Evolutionary conservation across 2,113 vertebrate genomes (phyloP), one percentile per base, ranked within the genome.

Genomic region (Rhinoderma darwinii): DNA sequence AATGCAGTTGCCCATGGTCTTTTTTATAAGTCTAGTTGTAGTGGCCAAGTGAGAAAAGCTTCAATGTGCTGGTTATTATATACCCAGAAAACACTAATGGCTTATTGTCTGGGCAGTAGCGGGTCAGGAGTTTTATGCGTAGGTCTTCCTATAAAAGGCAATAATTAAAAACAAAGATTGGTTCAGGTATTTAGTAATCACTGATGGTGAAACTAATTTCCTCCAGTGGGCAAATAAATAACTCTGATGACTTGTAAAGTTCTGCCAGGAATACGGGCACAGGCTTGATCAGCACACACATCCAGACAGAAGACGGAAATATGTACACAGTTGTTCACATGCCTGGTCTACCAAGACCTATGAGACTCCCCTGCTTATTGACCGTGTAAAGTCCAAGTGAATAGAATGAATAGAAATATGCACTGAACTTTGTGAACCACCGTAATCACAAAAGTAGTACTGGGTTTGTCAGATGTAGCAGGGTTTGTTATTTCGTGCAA

Each of bases 191-290:
- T 82, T 59, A 87, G 68, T 63, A 82, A 80, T 82, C 79, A 87
- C 68, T 54, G 78, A 87, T 47, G 79, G 79, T 75, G 51, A 87
- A 87, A 82, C 50, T 82, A 51, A 82, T 87, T 87, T 87, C 79
- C 79, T 81, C 68, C 22, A 44, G 79, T 35, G 51, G 27, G 86
- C 37, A 87, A 87, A 87, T 87, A 75, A 82, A 87, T 87, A 87
- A 82, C 86, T 74, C 70, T 50, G 66, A n/a, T 87, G 78, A 87
- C 85, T 51, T 68, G 78, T 22, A 50, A 74, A 44, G 20, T 44
- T 41, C 41, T 47, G 54, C 50, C 50, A 74, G 68, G 39, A 75
- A 82, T 44, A 82, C 0, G 47, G 79, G 54, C 51, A 87, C 27
- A 70, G 5, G 25, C 18, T 39, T 80, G 50, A 80, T 86, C 44